phyloP scores from a whole-genome alignment of 2,113 vertebrate species.

The Oxyruncus cristatus region DNA sequence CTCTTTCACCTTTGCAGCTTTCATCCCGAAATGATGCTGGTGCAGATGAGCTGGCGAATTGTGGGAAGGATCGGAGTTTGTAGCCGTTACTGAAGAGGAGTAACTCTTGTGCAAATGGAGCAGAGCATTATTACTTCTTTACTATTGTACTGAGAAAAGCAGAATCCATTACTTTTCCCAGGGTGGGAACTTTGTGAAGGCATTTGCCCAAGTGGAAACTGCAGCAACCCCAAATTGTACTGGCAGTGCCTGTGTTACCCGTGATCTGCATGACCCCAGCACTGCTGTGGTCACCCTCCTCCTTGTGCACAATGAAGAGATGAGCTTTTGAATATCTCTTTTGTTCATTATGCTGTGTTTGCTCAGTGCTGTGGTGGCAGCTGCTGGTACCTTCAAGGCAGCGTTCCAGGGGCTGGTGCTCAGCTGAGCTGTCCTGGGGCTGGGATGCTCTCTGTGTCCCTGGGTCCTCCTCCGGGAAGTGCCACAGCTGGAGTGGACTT shows the following conservation, averaged over 20 bases:
- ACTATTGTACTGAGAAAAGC: background rate
- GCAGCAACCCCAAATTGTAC: background rate
- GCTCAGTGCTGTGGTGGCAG: accelerated
- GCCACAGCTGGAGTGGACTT: background rate
- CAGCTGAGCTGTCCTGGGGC: background rate
- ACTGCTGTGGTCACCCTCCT: background rate
- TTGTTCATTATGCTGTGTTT: accelerated
- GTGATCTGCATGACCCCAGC: accelerated
- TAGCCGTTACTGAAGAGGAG: background rate
- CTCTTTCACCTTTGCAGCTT: slow-evolving; percentile 11
- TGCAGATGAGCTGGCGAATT: background rate
- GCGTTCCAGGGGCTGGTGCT: background rate
- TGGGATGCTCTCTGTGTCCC: accelerated
- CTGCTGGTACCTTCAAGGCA: background rate
- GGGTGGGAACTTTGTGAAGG: background rate
- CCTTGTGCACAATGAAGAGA: accelerated
- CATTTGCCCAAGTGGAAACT: background rate
- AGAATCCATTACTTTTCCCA: background rate
- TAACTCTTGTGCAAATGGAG: background rate
- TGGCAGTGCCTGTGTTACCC: background rate
- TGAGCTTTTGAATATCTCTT: background rate
- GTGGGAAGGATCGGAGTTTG: background rate
- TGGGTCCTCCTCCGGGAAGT: background rate
- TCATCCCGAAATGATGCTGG: background rate
- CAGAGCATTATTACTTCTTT: background rate